Conservation (phyloP, 37 sponge, comb jelly and placozoan species). For the Diacarnus erythraeanus region DNA sequence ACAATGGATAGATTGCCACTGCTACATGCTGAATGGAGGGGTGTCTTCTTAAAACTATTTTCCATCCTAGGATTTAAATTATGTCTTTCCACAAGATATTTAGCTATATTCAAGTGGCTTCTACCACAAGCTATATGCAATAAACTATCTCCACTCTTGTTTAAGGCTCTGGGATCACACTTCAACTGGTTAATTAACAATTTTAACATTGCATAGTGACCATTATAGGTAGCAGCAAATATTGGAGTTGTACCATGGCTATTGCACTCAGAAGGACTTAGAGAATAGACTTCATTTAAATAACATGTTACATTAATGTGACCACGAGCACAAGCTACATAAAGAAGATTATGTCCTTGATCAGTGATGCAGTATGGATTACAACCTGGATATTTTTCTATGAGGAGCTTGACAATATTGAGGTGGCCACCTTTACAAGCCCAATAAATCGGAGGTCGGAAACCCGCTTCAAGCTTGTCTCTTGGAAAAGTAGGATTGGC, state of each 20-base stretch:
- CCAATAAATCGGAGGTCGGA: conserved; percentile 29
- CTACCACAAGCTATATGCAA: conserved; percentile 22
- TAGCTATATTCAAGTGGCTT: conserved; percentile 25
- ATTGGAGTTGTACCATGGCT: conserved; percentile 38
- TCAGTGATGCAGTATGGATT: conserved; percentile 17
- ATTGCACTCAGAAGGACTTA: conserved; percentile 20
- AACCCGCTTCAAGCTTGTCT: background rate
- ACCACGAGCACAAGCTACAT: conserved; percentile 38
- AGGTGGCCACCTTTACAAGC: conserved; percentile 16
- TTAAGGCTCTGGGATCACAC: conserved; percentile 9
- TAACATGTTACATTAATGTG: conserved; percentile 28
- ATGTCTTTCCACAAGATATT: conserved; percentile 17
- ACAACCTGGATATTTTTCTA: conserved; percentile 27
- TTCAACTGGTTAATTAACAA: conserved; percentile 3
- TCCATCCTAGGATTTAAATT: conserved; percentile 1
- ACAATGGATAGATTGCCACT: conserved; percentile 34
- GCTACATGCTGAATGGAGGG: conserved; percentile 45
- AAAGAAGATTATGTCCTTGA: conserved; percentile 27
- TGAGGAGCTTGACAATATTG: background rate
- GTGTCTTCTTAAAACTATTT: conserved; percentile 23
- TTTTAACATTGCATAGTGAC: conserved; percentile 10
- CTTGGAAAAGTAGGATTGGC: background rate
- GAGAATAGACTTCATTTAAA: background rate
- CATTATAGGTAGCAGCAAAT: conserved; percentile 35
- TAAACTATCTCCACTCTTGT: background rate